Evolutionary conservation across 1,140 invertebrate genomes (phyloP).

Genomic region (Dreissena polymorpha): DNA sequence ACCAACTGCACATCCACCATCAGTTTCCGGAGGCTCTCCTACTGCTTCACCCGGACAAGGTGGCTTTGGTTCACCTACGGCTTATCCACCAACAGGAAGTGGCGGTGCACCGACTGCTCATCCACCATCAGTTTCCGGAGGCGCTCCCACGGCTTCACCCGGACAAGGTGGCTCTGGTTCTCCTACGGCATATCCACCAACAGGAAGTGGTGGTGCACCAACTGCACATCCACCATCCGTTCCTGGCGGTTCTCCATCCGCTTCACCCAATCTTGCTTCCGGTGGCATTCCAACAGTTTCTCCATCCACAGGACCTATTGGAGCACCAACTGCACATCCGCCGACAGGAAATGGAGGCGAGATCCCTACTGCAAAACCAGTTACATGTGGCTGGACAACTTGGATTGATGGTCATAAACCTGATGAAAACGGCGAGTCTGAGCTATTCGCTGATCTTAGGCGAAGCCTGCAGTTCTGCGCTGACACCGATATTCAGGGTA

Average conservation of each 20-base stretch:
- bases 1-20: conserved; percentile 37
- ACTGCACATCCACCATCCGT: conserved; percentile 20
- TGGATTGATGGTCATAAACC: conserved; percentile 74
- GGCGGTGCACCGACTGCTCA: conserved; percentile 33
- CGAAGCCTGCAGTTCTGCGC: conserved; percentile 80
- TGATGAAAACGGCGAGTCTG: conserved; percentile 81
- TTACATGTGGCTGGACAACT: conserved; percentile 71
- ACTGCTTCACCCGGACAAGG: conserved; percentile 17
- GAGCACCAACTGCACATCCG: conserved; percentile 33
- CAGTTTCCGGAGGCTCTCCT: conserved; percentile 22
- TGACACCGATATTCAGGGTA: conserved; percentile 71
- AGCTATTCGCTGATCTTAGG: conserved; percentile 82
- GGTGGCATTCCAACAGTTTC: conserved; percentile 22
- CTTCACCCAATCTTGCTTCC: not conserved
- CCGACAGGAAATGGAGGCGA: not conserved
- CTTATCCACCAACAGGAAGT: conserved; percentile 14
- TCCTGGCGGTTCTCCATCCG: conserved; percentile 11
- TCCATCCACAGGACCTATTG: not conserved
- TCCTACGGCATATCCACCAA: conserved; percentile 23
- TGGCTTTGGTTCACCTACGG: conserved; percentile 20
- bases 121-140: not conserved
- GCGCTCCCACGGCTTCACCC: conserved; percentile 2
- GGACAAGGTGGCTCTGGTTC: not conserved
- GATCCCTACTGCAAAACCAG: conserved; percentile 26
- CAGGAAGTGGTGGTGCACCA: not conserved